Evolutionary conservation across 2,797 vertebrate species (phyloP), one percentile per base, ranked within the genome.

Genomic region (Tokudaia tokunoshimensis): DNA sequence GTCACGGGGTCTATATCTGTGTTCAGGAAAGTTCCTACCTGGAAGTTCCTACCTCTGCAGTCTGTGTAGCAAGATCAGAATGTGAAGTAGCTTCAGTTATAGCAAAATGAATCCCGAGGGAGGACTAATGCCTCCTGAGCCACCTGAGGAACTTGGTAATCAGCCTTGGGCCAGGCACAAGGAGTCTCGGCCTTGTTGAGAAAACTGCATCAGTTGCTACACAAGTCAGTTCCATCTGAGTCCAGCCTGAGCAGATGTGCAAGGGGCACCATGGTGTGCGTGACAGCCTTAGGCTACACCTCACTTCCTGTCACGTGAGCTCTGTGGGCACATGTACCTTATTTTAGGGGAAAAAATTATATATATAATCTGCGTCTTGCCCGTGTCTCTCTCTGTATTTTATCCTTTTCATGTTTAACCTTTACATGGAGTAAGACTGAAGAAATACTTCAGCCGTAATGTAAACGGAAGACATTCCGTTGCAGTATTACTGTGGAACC

Each of bases 381-480:
- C 70, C 92, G 34, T 65, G 75, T 92, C 70, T 1, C 11, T 47
- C 11, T 93, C 17, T 87, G 61, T 86, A 50, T 96, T 91, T 97
- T 92, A 86, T 92, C 83, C 89, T 95, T 86, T 94, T 94, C 74
- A 44, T 87, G 47, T 95, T 93, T 91, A 94, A 94, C 89, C 37
- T 96, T 95, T 85, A 91, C 74, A 63, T 29, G 86, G 92, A 95
- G 37, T 44, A 11, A 96, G 74, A 80, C 87, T 94, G 92, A 91
- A 93, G 50, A 87, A 94, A 59, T 91, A 55, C 94, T 92, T 96
- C 75, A 95, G 80, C 86, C 9, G 61, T 92, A 80, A 80, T 65
- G 37, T 83, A 96, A 94, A 91, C 55, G 79, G 88, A 92, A 93
- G 70, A 24, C 59, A 67, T 93, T 96, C 95, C 88, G 86, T 44